These are phyloP conservation scores for Sciaenops ocellatus DNA, from an alignment of 2,797 vertebrate species.

Conservation along the genomic window DNA sequence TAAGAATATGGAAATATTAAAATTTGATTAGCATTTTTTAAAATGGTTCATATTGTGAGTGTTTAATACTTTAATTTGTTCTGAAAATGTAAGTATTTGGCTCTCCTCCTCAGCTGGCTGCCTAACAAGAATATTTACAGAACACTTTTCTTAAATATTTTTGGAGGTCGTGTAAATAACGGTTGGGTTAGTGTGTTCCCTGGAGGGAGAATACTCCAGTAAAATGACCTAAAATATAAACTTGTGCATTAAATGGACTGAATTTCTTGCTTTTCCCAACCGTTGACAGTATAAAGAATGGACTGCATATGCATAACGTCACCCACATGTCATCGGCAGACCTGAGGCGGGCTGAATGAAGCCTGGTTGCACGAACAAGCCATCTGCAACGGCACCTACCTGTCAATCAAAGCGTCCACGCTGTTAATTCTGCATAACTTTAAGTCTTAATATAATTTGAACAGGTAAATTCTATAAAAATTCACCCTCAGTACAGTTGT, in stretches of 20 bases:
- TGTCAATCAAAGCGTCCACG: no score
- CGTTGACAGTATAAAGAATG: neutral
- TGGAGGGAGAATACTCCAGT: neutral
- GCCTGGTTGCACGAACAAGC: no score
- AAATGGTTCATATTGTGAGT: no score
- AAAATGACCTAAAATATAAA: constrained; percentile 9
- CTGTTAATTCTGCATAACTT: no score
- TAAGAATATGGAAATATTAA: constrained; percentile 5
- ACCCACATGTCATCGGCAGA: no score
- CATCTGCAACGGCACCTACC: no score
- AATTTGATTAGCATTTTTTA: neutral
- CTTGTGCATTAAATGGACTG: neutral
- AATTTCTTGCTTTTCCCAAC: neutral
- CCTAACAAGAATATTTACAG: neutral
- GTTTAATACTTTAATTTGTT: neutral
- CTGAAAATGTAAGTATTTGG: constrained; percentile 4
- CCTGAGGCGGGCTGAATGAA: no score
- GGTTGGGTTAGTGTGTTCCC: neutral
- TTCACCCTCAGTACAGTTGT: no score
- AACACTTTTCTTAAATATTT: no score
- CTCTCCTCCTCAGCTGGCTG: neutral
- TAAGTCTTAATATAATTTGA: no score
- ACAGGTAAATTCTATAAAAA: no score
- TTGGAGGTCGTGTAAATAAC: constrained; percentile 17
- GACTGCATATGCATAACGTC: no score